Evolutionary conservation across 2,888 invertebrate species (phyloP).

Genomic region (Listrodromus nycthemerus): DNA sequence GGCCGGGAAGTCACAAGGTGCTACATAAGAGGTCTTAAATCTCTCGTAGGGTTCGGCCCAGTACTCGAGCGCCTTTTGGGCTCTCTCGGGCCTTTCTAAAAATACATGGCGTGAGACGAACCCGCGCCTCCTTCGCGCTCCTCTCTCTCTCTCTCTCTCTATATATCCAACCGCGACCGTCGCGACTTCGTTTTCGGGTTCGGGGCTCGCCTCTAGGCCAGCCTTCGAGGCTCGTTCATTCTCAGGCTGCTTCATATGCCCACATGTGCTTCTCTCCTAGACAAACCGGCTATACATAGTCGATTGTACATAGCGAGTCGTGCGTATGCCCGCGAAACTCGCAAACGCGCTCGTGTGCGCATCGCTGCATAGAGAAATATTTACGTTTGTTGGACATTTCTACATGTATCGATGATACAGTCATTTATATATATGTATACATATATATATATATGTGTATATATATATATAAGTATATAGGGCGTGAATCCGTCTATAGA

Average conservation of each 20-base stretch:
- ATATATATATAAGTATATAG: slow-evolving; percentile 76
- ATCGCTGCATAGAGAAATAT: not conserved
- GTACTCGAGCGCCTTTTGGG: slow-evolving; percentile 38
- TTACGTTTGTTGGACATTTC: slow-evolving; percentile 11
- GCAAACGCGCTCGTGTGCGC: not conserved
- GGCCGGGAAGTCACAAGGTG: slow-evolving; percentile 43
- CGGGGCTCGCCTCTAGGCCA: slow-evolving; percentile 50
- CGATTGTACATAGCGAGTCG: not conserved
- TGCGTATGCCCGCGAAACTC: not conserved
- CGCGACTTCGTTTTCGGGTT: slow-evolving; percentile 35
- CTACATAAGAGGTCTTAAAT: slow-evolving; percentile 38
- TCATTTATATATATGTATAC: slow-evolving; percentile 38
- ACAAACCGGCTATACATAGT: slow-evolving; percentile 16
- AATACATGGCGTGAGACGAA: slow-evolving; percentile 46
- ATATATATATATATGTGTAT: slow-evolving; percentile 61
- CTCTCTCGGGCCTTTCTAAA: slow-evolving; percentile 61
- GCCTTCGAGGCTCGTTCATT: slow-evolving; percentile 9
- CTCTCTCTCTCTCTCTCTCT: not conserved
- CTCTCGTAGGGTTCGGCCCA: slow-evolving; percentile 55
- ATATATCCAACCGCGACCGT: slow-evolving; percentile 9
- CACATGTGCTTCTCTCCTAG: slow-evolving; percentile 24
- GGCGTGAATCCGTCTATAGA: slow-evolving; percentile 74
- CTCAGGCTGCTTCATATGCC: slow-evolving; percentile 5
- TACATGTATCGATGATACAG: slow-evolving; percentile 19
- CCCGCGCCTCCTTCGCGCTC: slow-evolving; percentile 2